Evolutionary conservation across 2,888 invertebrate species (phyloP), one percentile per base, ranked within the genome.

Genomic region (Pollenia angustigena): DNA sequence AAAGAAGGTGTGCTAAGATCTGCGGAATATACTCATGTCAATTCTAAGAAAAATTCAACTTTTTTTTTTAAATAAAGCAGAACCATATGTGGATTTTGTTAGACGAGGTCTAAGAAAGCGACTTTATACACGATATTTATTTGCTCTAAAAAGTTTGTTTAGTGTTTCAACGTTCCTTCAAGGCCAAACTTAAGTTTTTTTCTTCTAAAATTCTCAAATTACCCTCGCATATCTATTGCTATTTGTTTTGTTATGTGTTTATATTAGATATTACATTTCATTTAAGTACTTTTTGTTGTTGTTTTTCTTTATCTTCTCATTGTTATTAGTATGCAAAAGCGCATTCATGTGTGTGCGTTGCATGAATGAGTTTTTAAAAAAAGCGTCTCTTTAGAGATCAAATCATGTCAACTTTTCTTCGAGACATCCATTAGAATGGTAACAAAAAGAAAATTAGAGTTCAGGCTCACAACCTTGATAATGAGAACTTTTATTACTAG

Each of bases 301-400:
- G 0, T 44, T 54, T n/a, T 44, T 23, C 48, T 23, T 40, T 56
- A 14, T 56, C 11, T 50, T 48, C 66, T 32, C 14, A 56, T 23
- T 54, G n/a, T 32, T 18, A 78, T 83, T 78, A 72, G 64, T 78
- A 83, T 83, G 83, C 71, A 71, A 44, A 71, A 58, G 42, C 66
- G 71, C 72, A 83, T 66, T 83, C 56, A 56, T 64, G 56, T 50
- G 56, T 78, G 64, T 56, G 64, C n/a, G 8, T 58, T 68, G 48
- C 48, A 69, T 78, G 76, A 56, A 56, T 74, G 50, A 52, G 9
- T 72, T 16, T 16, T 16, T n/a, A n/a, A n/a, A 32, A 80, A 66
- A 42, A 72, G 12, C 58, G 12, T 56, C 23, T 74, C n/a, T 50
- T 58, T 23, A 81, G 44, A 74, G 64, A 81, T 81, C 64, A 56